These are phyloP conservation scores for Asteroscopus sphinx DNA, from an alignment of 2,888 invertebrate genomes.

Conservation along the genomic window DNA sequence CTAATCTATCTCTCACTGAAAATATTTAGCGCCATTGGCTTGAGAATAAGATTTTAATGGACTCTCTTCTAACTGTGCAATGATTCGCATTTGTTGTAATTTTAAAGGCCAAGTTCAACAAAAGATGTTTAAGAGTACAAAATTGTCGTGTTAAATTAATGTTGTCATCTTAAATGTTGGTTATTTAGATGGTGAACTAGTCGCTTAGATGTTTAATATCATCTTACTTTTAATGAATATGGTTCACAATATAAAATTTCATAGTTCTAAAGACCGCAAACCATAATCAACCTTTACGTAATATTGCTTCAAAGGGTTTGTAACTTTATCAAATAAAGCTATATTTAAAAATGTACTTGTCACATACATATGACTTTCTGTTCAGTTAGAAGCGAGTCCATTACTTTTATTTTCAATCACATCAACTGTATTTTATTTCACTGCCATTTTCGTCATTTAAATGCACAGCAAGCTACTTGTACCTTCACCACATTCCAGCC, in stretches of 20 bases:
- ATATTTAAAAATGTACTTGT: neutral
- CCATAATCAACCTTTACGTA: too few relatives aligned
- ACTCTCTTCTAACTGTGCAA: conserved; percentile 27
- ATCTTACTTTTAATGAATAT: too few relatives aligned
- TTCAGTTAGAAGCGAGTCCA: conserved; percentile 23
- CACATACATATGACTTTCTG: neutral
- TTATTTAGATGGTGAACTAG: too few relatives aligned
- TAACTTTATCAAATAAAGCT: neutral
- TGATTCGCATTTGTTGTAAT: neutral
- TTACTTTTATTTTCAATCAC: conserved; percentile 1
- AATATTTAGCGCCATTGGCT: conserved; percentile 13
- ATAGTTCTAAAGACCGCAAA: too few relatives aligned
- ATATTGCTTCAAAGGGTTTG: too few relatives aligned
- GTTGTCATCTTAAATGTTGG: too few relatives aligned
- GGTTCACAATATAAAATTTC: too few relatives aligned
- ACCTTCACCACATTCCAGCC: conserved; percentile 77
- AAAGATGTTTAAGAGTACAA: too few relatives aligned
- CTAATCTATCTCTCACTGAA: conserved; percentile 23
- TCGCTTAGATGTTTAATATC: too few relatives aligned
- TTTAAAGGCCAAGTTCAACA: too few relatives aligned
- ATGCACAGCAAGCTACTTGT: conserved; percentile 62
- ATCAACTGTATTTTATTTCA: conserved; percentile 32
- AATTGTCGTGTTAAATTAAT: too few relatives aligned
- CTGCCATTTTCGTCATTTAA: conserved; percentile 51
- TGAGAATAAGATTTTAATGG: conserved; percentile 17